Conservation (phyloP, 2,113 vertebrate genomes). For the Pygoscelis adeliae region DNA sequence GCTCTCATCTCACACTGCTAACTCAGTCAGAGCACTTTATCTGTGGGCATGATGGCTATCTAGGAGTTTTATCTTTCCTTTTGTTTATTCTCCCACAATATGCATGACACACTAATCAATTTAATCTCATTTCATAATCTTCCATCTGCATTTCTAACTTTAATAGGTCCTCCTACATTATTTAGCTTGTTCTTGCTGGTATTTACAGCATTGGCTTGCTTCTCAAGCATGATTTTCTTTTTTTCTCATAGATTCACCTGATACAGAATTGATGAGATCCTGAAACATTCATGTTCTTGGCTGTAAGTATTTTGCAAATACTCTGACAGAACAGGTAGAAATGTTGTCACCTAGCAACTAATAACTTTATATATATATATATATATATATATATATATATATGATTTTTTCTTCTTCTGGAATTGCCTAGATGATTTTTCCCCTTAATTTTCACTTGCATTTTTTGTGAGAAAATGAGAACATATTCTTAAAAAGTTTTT, state of each 20-base stretch:
- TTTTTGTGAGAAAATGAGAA: neutral
- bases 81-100: neutral
- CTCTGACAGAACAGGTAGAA: conserved; percentile 20
- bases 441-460: neutral
- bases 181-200: neutral
- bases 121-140: neutral
- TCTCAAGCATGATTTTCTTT: neutral
- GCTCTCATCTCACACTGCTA: neutral
- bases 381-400: too few relatives aligned
- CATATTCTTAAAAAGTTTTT: neutral
- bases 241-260: neutral
- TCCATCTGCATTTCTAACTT: neutral
- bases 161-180: neutral
- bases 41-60: neutral
- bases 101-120: neutral
- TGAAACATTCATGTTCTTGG: conserved; percentile 7
- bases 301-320: conserved; percentile 45
- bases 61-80: neutral
- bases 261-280: neutral
- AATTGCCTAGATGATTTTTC: neutral
- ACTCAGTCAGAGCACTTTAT: neutral
- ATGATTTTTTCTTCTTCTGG: neutral
- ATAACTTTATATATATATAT: neutral
- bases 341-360: conserved; percentile 53
- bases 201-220: neutral